These are phyloP conservation scores for Leucoptera coffeella DNA, from an alignment of 2,888 invertebrate species.

Conservation along the genomic window DNA sequence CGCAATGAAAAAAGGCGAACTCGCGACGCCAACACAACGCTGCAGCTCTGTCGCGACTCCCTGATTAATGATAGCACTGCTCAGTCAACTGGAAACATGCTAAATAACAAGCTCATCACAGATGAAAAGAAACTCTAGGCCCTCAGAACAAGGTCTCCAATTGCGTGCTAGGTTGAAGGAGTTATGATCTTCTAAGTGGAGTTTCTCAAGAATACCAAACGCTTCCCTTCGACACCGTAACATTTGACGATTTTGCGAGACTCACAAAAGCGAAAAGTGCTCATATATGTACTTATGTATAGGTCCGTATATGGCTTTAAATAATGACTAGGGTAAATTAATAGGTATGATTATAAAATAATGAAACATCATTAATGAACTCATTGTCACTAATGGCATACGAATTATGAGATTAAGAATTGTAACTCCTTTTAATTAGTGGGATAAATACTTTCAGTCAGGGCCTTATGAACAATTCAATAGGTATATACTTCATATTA, in stretches of 20 bases:
- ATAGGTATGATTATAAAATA: too few relatives aligned
- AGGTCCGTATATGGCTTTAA: not conserved
- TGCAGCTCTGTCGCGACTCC: constrained; percentile 47
- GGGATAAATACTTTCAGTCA: too few relatives aligned
- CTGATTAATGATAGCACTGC: constrained; percentile 47
- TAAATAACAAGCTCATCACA: constrained; percentile 8
- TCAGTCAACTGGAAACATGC: constrained; percentile 27
- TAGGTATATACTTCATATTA: too few relatives aligned
- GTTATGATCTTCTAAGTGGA: constrained; percentile 7
- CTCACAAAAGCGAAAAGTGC: constrained; percentile 10
- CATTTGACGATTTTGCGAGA: constrained; percentile 51
- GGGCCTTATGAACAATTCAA: too few relatives aligned
- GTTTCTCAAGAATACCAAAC: constrained; percentile 38
- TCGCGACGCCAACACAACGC: constrained; percentile 32
- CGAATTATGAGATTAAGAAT: too few relatives aligned
- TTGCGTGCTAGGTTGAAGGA: constrained; percentile 7
- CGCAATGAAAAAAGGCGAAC: constrained; percentile 43
- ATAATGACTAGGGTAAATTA: too few relatives aligned
- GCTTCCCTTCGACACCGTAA: constrained; percentile 47
- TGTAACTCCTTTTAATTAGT: too few relatives aligned
- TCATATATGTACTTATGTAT: constrained; percentile 2
- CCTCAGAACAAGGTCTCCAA: constrained; percentile 1
- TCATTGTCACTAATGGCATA: too few relatives aligned
- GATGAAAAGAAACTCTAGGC: constrained; percentile 7
- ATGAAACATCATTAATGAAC: too few relatives aligned